Percentiles rank a stretch among this genome's conserved stretches.
Conservation (phyloP, 2,888 invertebrate genomes). For the Athalia rosae region DNA sequence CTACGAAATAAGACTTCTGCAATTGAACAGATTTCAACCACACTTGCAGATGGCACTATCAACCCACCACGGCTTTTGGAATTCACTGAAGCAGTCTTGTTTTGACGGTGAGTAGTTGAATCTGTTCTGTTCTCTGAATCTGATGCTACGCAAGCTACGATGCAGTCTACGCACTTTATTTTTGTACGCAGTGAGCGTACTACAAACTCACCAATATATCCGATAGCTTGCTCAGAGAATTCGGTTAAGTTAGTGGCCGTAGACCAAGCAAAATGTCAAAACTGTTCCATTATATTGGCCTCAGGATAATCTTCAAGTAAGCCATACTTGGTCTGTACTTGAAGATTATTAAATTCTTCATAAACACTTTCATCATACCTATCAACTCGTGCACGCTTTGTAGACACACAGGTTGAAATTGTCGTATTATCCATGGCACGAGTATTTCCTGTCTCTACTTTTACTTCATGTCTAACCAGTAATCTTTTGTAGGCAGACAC, state of each 20-base stretch:
- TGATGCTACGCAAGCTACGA: not conserved
- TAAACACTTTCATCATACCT: conserved; percentile 40
- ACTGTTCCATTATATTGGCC: too few relatives aligned
- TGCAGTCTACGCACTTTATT: not conserved
- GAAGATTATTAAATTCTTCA: conserved; percentile 21
- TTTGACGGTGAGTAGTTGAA: too few relatives aligned
- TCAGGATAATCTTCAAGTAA: too few relatives aligned
- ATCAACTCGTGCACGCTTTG: conserved; percentile 4
- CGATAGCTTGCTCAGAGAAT: not conserved
- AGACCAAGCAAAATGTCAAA: not conserved
- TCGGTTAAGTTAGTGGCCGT: not conserved
- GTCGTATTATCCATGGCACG: conserved; percentile 43
- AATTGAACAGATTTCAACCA: conserved; percentile 45
- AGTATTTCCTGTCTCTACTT: conserved; percentile 45
- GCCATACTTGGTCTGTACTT: conserved; percentile 26
- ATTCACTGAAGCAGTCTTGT: not conserved
- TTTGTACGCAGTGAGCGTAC: not conserved
- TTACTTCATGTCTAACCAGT: conserved; percentile 44
- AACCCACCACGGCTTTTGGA: conserved; percentile 45
- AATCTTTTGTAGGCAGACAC: conserved; percentile 44
- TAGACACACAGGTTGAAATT: conserved; percentile 43
- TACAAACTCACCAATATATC: not conserved
- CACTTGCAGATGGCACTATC: conserved; percentile 46
- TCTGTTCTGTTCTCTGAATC: not conserved
- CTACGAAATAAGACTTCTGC: conserved; percentile 26